A percentile compares a stretch with the other conserved stretches of the same genome.
Evolutionary conservation across 2,797 vertebrate genomes (phyloP).

Genomic region (Megaceryle alcyon): DNA sequence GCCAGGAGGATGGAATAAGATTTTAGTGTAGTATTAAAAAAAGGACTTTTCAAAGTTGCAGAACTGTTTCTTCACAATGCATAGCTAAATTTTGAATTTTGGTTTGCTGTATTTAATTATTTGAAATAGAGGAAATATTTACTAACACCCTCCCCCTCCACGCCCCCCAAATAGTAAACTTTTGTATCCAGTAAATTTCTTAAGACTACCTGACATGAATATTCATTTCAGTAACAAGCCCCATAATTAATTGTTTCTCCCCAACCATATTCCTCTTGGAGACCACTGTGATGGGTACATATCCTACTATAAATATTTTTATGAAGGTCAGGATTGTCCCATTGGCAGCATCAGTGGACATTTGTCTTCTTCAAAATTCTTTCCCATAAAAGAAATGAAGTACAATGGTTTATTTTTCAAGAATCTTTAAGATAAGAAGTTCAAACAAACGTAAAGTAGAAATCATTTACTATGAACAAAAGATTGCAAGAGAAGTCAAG

Average conservation of each 20-base stretch:
- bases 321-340: too few relatives aligned
- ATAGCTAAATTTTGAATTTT: neutral
- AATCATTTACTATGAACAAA: too few relatives aligned
- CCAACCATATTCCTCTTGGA: too few relatives aligned
- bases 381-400: too few relatives aligned
- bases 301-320: too few relatives aligned
- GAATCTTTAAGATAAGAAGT: too few relatives aligned
- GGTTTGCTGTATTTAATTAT: neutral
- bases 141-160: neutral
- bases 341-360: too few relatives aligned
- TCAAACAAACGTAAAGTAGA: too few relatives aligned
- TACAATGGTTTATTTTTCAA: too few relatives aligned
- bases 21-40: neutral
- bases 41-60: neutral
- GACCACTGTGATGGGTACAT: too few relatives aligned
- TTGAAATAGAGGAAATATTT: neutral
- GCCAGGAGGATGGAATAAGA: neutral
- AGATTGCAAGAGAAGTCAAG: too few relatives aligned
- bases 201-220: neutral
- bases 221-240: neutral
- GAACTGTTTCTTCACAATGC: neutral
- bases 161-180: neutral
- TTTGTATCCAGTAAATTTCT: neutral
- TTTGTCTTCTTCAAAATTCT: too few relatives aligned
- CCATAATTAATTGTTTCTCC: neutral